Evolutionary conservation across 2,113 vertebrate species (phyloP).

Genomic region (Chaenogobius annularis): DNA sequence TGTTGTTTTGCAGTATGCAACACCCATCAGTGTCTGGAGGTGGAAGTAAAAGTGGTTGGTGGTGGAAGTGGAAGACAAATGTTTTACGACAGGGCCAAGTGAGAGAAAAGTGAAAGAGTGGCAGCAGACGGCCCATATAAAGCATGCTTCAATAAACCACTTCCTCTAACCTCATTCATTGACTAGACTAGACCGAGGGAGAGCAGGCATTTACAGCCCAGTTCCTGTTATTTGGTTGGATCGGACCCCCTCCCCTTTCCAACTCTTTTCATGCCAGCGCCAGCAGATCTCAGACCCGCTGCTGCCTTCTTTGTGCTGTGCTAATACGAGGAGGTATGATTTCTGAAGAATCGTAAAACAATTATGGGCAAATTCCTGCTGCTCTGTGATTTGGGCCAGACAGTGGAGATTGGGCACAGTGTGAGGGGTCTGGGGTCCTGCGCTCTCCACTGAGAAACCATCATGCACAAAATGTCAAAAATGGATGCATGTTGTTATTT

Average conservation of each 20-base stretch:
- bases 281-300: conserved; percentile 80
- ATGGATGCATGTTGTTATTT: not conserved
- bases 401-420: not conserved
- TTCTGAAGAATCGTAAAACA: conserved; percentile 88
- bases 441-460: conserved; percentile 2
- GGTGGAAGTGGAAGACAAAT: conserved; percentile 56
- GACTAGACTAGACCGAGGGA: conserved; percentile 75
- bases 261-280: conserved; percentile 82
- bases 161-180: conserved; percentile 83
- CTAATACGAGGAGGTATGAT: conserved; percentile 86
- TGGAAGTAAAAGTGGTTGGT: conserved; percentile 2
- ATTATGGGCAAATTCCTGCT: conserved; percentile 83
- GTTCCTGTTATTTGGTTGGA: conserved; percentile 88
- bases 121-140: conserved; percentile 78
- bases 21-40: conserved; percentile 22
- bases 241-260: conserved; percentile 69
- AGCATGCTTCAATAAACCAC: conserved; percentile 82
- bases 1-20: not conserved
- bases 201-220: conserved; percentile 88
- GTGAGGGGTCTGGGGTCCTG: conserved; percentile 17
- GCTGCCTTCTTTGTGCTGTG: conserved; percentile 79
- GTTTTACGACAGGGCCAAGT: conserved; percentile 60
- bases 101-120: conserved; percentile 62
- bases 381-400: conserved; percentile 81
- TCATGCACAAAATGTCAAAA: not conserved